Evolutionary conservation across 2,797 vertebrate genomes (phyloP).

Genomic region (Austrolebias charrua): DNA sequence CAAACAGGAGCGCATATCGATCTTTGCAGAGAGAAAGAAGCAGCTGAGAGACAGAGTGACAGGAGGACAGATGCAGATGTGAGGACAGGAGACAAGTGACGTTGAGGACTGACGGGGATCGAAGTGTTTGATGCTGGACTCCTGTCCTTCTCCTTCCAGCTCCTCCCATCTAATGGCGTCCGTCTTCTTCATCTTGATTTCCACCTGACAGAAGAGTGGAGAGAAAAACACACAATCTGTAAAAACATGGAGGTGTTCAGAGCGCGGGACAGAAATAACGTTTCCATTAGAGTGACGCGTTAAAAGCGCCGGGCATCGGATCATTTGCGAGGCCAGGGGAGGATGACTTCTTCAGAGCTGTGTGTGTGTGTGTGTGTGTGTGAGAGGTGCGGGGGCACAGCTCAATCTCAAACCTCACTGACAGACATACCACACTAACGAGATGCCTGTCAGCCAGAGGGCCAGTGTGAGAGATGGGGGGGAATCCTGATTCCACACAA

Average conservation of each 20-base stretch:
- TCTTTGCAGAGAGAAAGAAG: slow-evolving; percentile 39
- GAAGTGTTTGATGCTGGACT: slow-evolving; percentile 78
- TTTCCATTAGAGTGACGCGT: slow-evolving; percentile 56
- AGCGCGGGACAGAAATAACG: slow-evolving; percentile 59
- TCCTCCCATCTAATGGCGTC: slow-evolving; percentile 87
- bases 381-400: slow-evolving; percentile 72
- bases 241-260: slow-evolving; percentile 47
- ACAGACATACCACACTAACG: slow-evolving; percentile 78
- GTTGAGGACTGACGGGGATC: slow-evolving; percentile 71
- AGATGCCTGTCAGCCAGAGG: slow-evolving; percentile 79
- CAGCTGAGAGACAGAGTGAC: slow-evolving; percentile 1
- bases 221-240: slow-evolving; percentile 37
- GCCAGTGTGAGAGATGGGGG: slow-evolving; percentile 61
- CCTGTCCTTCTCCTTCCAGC: slow-evolving; percentile 79
- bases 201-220: slow-evolving; percentile 79
- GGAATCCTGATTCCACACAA: slow-evolving; percentile 65
- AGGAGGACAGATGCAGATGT: slow-evolving; percentile 9
- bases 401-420: slow-evolving; percentile 76
- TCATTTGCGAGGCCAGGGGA: slow-evolving; percentile 66
- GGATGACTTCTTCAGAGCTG: slow-evolving; percentile 40
- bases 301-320: slow-evolving; percentile 62
- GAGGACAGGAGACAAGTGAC: slow-evolving; percentile 18
- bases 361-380: background rate
- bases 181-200: slow-evolving; percentile 97
- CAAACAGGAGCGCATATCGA: slow-evolving; percentile 66